Percentiles rank a stretch among this genome's conserved stretches.
Evolutionary conservation across 1,140 invertebrate species (phyloP).

Genomic region (Ceratina japonica): DNA sequence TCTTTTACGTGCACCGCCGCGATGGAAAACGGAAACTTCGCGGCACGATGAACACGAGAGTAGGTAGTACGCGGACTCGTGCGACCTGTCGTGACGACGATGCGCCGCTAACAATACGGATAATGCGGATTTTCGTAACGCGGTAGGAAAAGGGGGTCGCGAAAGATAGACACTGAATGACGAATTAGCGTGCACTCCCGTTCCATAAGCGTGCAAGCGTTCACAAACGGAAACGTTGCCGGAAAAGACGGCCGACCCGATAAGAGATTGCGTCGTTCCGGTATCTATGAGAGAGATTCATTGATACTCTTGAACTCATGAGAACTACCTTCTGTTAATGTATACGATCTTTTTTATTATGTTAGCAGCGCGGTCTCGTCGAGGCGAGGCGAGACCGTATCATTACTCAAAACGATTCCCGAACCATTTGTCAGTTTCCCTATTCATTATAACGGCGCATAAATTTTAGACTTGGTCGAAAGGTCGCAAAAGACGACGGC

Average conservation of each 20-base stretch:
- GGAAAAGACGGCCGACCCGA: slow-evolving; percentile 6
- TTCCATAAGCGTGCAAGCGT: background rate
- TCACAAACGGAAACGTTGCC: slow-evolving; percentile 17
- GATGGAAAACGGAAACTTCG: slow-evolving; percentile 64
- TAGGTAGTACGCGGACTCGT: slow-evolving; percentile 33
- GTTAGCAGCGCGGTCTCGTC: too few relatives aligned
- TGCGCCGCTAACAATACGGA: slow-evolving; percentile 55
- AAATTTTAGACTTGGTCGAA: slow-evolving; percentile 19
- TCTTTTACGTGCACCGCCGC: slow-evolving; percentile 54
- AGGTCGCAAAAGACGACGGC: background rate
- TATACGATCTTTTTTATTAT: background rate
- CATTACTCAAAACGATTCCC: too few relatives aligned
- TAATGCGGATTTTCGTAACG: slow-evolving; percentile 57
- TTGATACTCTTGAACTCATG: too few relatives aligned
- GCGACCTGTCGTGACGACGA: slow-evolving; percentile 62
- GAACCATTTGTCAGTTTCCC: too few relatives aligned
- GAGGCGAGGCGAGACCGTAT: background rate
- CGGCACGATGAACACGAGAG: slow-evolving; percentile 54
- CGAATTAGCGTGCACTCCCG: slow-evolving; percentile 11
- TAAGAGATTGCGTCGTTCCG: slow-evolving; percentile 10
- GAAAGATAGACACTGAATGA: slow-evolving; percentile 31
- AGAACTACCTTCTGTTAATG: too few relatives aligned
- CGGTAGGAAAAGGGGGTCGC: slow-evolving; percentile 42
- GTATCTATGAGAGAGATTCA: background rate
- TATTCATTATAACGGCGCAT: background rate